phyloP scores from a whole-genome alignment of 2,797 vertebrate species.

The Manis pentadactyla region DNA sequence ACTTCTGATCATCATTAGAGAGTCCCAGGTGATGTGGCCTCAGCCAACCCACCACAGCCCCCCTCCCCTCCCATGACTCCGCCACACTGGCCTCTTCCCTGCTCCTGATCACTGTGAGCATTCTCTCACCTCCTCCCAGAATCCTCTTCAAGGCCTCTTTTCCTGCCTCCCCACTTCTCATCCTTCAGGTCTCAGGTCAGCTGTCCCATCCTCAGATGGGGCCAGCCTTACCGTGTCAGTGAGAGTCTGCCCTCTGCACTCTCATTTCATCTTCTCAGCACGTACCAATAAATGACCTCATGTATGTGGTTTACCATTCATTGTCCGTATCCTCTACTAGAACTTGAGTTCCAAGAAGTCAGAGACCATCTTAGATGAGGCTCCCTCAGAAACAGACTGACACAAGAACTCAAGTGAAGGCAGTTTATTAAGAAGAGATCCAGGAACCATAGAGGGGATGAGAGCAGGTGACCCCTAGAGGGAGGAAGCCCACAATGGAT shows the following conservation, averaged over 20 bases:
- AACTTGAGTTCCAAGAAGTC: neutral
- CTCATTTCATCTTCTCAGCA: neutral
- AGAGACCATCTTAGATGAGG: neutral
- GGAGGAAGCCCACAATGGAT: neutral
- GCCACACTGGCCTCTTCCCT: neutral
- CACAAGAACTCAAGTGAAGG: neutral
- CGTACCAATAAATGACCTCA: neutral
- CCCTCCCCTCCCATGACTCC: neutral
- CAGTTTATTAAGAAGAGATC: neutral
- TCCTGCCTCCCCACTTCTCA: neutral
- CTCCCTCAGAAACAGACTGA: neutral
- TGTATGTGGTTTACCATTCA: neutral
- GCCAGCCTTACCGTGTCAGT: neutral
- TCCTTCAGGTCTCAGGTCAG: neutral
- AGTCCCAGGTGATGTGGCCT: accelerated
- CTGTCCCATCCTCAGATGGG: neutral
- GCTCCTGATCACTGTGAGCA: neutral
- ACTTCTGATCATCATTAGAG: neutral
- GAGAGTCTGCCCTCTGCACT: neutral
- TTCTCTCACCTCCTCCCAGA: neutral
- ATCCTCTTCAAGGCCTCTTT: neutral
- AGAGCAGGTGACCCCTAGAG: neutral
- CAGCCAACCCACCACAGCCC: neutral
- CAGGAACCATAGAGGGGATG: neutral
- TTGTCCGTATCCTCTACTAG: neutral